Evolutionary conservation across 2,113 vertebrate species (phyloP), one percentile per base, ranked within the genome.

Genomic region (Ornithorhynchus anatinus): DNA sequence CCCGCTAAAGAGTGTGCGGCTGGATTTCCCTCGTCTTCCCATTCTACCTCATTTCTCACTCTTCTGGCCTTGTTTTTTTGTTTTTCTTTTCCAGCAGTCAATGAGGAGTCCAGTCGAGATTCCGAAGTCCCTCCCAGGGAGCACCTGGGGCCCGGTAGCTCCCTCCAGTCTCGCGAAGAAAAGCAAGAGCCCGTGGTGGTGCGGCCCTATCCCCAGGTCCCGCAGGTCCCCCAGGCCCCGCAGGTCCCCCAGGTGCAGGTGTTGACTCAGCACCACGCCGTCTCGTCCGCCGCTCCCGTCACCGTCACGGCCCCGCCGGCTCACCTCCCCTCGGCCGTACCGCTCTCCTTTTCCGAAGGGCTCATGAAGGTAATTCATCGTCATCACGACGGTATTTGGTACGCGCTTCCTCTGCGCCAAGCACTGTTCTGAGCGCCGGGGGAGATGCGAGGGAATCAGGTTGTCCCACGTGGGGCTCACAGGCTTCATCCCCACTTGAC

Each of bases 121-220:
- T 69, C 93, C 4, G 96, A 98, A n/a, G 94, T 93, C 14, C 72
- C 89, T 45, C 87, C 94, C 50, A 93, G 96, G 33, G 96, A 98
- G 32, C 94, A 95, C 40, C 38, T 94, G 3, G 87, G 93, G 10
- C 72, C 93, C 0, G 80, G 90, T 3, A 68, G 89, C 38, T 85
- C 94, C 16, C 71, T 96, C 8, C 91, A 93, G 0, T 92, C 96
- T 37, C 95, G 97, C 35, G 98, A 99, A 44, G 98, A 99, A 40
- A 99, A 99, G 85, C 98, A 99, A 86, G 98, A 98, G 59, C 96
- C 97, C 0, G 97, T 98, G 70, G 96, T 99, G 77, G 98, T 99
- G 27, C 92, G 98, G 72, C 97, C 98, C 0, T 99, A 98, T 47
- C 97, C 98, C 2, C 97, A 98, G 87, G 93, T 97, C 33, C 95